Conservation (phyloP, 2,797 vertebrate genomes). For the Rhyacichthys aspro region DNA sequence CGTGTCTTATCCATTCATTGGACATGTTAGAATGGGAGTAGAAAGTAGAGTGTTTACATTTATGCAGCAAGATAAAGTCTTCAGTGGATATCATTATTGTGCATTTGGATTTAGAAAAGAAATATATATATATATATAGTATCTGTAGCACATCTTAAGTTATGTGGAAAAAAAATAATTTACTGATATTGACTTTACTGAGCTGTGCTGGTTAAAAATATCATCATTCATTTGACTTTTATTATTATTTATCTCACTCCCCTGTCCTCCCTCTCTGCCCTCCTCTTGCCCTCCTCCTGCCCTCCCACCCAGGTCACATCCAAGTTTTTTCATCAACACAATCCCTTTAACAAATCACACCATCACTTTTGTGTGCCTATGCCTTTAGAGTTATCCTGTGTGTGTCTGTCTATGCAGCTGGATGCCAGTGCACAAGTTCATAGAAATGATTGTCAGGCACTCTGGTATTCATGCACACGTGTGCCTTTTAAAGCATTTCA, state of each 20-base stretch:
- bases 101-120: too few relatives aligned
- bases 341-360: slow-evolving; percentile 41
- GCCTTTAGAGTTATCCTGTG: slow-evolving; percentile 13
- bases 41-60: too few relatives aligned
- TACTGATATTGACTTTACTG: slow-evolving; percentile 3
- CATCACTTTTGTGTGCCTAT: slow-evolving; percentile 49
- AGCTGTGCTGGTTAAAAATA: slow-evolving; percentile 29
- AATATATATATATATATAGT: too few relatives aligned
- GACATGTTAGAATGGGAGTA: too few relatives aligned
- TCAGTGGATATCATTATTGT: too few relatives aligned
- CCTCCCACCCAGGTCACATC: slow-evolving; percentile 8
- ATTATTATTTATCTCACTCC: slow-evolving; percentile 53
- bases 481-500: slow-evolving; percentile 45
- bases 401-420: slow-evolving; percentile 19
- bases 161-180: slow-evolving; percentile 7
- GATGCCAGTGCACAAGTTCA: background rate
- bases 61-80: too few relatives aligned
- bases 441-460: slow-evolving; percentile 15
- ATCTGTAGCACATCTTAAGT: background rate
- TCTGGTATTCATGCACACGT: slow-evolving; percentile 24
- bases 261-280: slow-evolving; percentile 9
- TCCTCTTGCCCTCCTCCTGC: background rate
- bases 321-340: slow-evolving; percentile 52
- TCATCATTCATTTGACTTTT: slow-evolving; percentile 64
- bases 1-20: too few relatives aligned